Conservation (phyloP, 2,888 invertebrate species). For the Campoplex capitator region DNA sequence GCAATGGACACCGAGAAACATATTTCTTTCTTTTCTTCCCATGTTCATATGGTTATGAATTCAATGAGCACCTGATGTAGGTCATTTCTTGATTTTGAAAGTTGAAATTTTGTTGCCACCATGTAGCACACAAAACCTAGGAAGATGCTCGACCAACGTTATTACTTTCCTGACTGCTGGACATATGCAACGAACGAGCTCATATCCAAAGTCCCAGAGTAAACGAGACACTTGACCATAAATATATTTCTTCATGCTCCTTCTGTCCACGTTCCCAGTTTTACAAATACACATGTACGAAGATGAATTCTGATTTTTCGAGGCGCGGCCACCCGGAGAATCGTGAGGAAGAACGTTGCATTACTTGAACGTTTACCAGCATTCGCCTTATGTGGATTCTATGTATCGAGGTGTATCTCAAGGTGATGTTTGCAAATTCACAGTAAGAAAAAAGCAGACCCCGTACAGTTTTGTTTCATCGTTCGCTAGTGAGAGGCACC, state of each 20-base stretch:
- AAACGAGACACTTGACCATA: slow-evolving; percentile 50
- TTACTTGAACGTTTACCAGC: slow-evolving; percentile 62
- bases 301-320: slow-evolving; percentile 51
- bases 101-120: slow-evolving; percentile 54
- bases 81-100: slow-evolving; percentile 59
- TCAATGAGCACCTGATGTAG: background rate
- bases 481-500: background rate
- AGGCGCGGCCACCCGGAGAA: slow-evolving; percentile 64
- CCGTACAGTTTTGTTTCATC: background rate
- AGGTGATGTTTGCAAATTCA: slow-evolving; percentile 19
- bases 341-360: slow-evolving; percentile 58
- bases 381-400: slow-evolving; percentile 45
- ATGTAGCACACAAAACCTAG: slow-evolving; percentile 17
- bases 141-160: slow-evolving; percentile 39
- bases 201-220: slow-evolving; percentile 37
- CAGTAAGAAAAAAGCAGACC: slow-evolving; percentile 17
- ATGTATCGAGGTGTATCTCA: slow-evolving; percentile 15
- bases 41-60: background rate
- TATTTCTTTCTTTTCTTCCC: slow-evolving; percentile 6
- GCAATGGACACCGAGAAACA: slow-evolving; percentile 43
- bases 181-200: background rate
- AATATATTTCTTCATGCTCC: slow-evolving; percentile 2
- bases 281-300: slow-evolving; percentile 8
- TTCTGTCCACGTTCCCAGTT: slow-evolving; percentile 10
- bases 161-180: slow-evolving; percentile 37